Evolutionary conservation across 2,888 invertebrate genomes (phyloP).

Genomic region (Dicyrtoma fusca): DNA sequence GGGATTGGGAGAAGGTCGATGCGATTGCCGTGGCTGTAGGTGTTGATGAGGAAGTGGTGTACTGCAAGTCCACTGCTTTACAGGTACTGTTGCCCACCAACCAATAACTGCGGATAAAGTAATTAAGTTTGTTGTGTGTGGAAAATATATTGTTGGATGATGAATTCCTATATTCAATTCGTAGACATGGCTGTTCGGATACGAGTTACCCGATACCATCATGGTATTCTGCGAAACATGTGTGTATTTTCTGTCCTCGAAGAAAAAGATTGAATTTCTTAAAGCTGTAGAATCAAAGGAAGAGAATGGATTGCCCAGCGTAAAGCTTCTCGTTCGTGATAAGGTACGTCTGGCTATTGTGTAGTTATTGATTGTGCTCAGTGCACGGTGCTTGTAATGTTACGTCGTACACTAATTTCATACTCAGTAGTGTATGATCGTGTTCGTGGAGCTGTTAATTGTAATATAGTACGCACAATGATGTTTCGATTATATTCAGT

Average conservation of each 20-base stretch:
- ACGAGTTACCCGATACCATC: conserved; percentile 94
- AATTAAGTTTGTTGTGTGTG: too few relatives aligned
- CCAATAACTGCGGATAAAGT: too few relatives aligned
- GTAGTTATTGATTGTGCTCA: background rate
- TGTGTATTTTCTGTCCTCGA: conserved; percentile 90
- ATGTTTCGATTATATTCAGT: too few relatives aligned
- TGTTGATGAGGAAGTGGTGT: conserved; percentile 91
- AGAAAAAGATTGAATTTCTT: conserved; percentile 97
- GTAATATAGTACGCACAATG: too few relatives aligned
- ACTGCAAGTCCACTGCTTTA: conserved; percentile 93
- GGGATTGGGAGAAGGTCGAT: conserved; percentile 78
- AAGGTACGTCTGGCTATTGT: conserved; percentile 71
- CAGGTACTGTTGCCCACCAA: conserved; percentile 71
- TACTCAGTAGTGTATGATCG: too few relatives aligned
- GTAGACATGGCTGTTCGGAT: conserved; percentile 97
- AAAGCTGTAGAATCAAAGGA: conserved; percentile 87
- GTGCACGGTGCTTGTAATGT: too few relatives aligned
- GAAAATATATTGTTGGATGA: too few relatives aligned
- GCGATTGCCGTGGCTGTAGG: conserved; percentile 90
- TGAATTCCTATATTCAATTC: conserved; percentile 59
- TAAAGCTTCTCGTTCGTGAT: conserved; percentile 85
- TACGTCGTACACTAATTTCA: too few relatives aligned
- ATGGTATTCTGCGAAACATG: conserved; percentile 84
- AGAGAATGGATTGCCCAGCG: conserved; percentile 77
- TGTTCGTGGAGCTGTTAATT: background rate